Percentiles rank a stretch among this genome's conserved stretches.
These are phyloP conservation scores for Euspilapteryx auroguttella DNA, from an alignment of 2,888 invertebrate genomes.

Conservation along the genomic window DNA sequence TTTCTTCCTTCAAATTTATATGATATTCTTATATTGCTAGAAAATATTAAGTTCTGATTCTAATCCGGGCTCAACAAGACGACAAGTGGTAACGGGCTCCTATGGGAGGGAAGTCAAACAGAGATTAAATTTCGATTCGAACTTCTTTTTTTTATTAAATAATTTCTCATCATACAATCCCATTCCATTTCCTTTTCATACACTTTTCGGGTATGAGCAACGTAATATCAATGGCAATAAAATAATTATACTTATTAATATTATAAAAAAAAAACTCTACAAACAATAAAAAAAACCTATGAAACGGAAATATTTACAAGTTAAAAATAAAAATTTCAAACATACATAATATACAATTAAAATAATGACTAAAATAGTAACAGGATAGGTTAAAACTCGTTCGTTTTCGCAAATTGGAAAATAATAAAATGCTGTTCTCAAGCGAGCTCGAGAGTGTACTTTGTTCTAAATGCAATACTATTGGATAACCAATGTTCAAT, in stretches of 20 bases:
- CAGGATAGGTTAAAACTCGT: slow-evolving; percentile 31
- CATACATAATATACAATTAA: slow-evolving; percentile 56
- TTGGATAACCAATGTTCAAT: background rate
- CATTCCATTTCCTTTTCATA: slow-evolving; percentile 38
- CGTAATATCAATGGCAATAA: slow-evolving; percentile 47
- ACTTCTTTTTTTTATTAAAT: too few species aligned
- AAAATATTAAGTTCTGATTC: too few species aligned
- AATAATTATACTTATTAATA: slow-evolving; percentile 49
- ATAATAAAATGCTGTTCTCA: slow-evolving; percentile 21
- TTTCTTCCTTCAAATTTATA: slow-evolving; percentile 43
- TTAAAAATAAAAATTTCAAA: too few species aligned
- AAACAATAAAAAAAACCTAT: too few species aligned
- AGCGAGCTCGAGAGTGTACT: slow-evolving; percentile 13
- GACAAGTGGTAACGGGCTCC: too few species aligned
- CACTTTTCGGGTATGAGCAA: slow-evolving; percentile 30
- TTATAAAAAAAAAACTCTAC: slow-evolving; percentile 53
- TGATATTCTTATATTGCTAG: too few species aligned
- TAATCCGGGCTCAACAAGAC: too few species aligned
- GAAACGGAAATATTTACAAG: too few species aligned
- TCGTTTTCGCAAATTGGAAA: too few species aligned
- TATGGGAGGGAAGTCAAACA: too few species aligned
- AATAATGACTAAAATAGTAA: slow-evolving; percentile 52
- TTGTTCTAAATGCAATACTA: slow-evolving; percentile 5
- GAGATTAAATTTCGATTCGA: too few species aligned
- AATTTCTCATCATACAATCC: slow-evolving; percentile 42